phyloP scores from a whole-genome alignment of 2,888 invertebrate genomes.

The Dolichopus griseipennis region DNA sequence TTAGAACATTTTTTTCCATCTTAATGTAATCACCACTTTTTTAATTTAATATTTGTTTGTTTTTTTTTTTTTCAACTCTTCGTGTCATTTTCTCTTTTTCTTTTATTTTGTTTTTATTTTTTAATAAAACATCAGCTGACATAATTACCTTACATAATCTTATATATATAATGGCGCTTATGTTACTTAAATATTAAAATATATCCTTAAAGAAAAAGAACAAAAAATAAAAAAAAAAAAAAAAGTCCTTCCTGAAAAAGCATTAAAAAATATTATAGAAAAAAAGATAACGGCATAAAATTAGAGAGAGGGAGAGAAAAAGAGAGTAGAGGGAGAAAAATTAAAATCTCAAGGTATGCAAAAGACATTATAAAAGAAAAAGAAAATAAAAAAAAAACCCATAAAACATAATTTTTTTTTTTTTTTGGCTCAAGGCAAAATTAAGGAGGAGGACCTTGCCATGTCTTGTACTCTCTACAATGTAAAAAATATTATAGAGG shows the following conservation, averaged over 20 bases:
- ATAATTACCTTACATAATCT: neutral
- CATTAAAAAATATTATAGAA: neutral
- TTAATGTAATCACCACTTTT: too few species aligned
- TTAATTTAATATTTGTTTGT: neutral
- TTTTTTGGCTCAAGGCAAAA: neutral
- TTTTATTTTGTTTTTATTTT: neutral
- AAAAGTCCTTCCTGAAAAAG: neutral
- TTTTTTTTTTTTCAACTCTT: neutral
- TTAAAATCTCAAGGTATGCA: neutral
- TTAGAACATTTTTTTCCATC: neutral
- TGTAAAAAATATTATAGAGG: too few species aligned
- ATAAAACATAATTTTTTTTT: neutral
- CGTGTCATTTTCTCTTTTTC: neutral
- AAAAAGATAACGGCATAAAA: neutral
- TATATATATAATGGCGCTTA: too few species aligned
- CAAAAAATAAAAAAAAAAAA: neutral
- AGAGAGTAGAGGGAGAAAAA: neutral
- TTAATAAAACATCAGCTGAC: neutral
- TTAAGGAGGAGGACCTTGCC: neutral
- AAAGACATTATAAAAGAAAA: neutral
- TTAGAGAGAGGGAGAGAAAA: too few species aligned
- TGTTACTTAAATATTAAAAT: neutral
- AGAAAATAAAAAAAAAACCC: too few species aligned
- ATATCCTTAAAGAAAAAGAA: neutral
- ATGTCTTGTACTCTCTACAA: neutral